These are phyloP conservation scores for Nycticorax nycticorax DNA, from an alignment of 2,113 vertebrate genomes.

Conservation along the genomic window DNA sequence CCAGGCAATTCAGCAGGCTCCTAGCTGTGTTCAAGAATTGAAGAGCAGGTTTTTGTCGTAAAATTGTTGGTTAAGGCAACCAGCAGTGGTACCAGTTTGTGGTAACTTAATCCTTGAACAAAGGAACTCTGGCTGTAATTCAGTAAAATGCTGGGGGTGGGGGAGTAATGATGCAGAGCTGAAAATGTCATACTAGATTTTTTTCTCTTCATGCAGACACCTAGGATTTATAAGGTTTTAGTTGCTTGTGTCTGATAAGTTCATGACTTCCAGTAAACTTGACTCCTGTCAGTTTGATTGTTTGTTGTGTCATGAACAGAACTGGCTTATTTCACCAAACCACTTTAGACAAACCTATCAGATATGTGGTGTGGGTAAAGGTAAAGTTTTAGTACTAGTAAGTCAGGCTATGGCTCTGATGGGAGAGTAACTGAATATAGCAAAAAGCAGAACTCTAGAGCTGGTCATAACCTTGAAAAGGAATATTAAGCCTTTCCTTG, in stretches of 20 bases:
- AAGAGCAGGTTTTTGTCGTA: neutral
- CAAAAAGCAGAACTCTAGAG: neutral
- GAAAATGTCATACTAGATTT: neutral
- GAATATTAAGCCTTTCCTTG: neutral
- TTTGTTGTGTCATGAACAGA: neutral
- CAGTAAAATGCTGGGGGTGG: neutral
- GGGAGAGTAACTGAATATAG: neutral
- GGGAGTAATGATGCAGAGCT: neutral
- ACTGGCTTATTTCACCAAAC: neutral
- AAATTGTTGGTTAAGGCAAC: neutral
- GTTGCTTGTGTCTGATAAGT: neutral
- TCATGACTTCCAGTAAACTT: neutral
- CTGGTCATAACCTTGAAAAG: neutral
- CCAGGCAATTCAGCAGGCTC: neutral
- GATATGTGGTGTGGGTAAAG: neutral
- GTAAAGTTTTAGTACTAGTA: neutral
- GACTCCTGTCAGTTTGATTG: neutral
- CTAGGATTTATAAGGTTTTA: neutral
- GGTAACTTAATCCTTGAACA: neutral
- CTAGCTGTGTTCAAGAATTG: neutral
- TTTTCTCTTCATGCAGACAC: neutral
- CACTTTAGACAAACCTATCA: neutral
- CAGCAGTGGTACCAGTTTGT: neutral
- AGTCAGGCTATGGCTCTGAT: neutral
- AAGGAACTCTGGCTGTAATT: neutral